These are phyloP conservation scores for Rhingia campestris DNA, from an alignment of 2,888 invertebrate species.

Conservation along the genomic window DNA sequence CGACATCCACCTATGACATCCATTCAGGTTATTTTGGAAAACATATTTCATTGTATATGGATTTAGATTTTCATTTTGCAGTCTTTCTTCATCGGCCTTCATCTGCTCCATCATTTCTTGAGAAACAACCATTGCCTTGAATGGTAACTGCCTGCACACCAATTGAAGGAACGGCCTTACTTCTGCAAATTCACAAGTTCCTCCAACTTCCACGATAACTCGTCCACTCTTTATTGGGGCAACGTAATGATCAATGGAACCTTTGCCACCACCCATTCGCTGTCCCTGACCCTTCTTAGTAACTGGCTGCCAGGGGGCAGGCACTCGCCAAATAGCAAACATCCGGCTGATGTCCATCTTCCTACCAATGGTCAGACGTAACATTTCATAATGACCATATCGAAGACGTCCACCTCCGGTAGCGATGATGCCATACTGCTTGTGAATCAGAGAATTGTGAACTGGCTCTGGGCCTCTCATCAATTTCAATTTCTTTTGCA, in stretches of 20 bases:
- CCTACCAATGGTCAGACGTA: slow-evolving; percentile 89
- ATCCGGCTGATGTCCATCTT: slow-evolving; percentile 90
- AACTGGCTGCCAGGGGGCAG: slow-evolving; percentile 97
- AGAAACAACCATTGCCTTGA: slow-evolving; percentile 92
- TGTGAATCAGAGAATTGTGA: slow-evolving; percentile 92
- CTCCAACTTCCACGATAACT: slow-evolving; percentile 96
- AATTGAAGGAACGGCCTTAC: slow-evolving; percentile 87
- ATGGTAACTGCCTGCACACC: slow-evolving; percentile 92
- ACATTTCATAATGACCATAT: slow-evolving; percentile 93
- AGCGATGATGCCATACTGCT: slow-evolving; percentile 96
- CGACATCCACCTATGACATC: slow-evolving; percentile 92
- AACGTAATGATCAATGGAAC: slow-evolving; percentile 95
- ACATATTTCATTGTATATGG: slow-evolving; percentile 94
- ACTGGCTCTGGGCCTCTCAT: slow-evolving; percentile 95
- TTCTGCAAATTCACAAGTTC: slow-evolving; percentile 93
- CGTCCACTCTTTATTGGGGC: slow-evolving; percentile 95
- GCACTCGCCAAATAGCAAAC: slow-evolving; percentile 98
- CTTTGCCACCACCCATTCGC: slow-evolving; percentile 98
- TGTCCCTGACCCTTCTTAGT: slow-evolving; percentile 95
- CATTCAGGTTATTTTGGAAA: slow-evolving; percentile 95
- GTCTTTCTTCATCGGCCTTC: slow-evolving; percentile 85
- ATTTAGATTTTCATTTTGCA: slow-evolving; percentile 90
- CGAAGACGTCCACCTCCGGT: slow-evolving; percentile 91
- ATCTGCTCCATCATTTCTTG: slow-evolving; percentile 89
- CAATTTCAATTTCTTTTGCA: slow-evolving; percentile 91